These are phyloP conservation scores for Metacarcinus magister DNA, from an alignment of 2,888 invertebrate genomes.

Conservation along the genomic window DNA sequence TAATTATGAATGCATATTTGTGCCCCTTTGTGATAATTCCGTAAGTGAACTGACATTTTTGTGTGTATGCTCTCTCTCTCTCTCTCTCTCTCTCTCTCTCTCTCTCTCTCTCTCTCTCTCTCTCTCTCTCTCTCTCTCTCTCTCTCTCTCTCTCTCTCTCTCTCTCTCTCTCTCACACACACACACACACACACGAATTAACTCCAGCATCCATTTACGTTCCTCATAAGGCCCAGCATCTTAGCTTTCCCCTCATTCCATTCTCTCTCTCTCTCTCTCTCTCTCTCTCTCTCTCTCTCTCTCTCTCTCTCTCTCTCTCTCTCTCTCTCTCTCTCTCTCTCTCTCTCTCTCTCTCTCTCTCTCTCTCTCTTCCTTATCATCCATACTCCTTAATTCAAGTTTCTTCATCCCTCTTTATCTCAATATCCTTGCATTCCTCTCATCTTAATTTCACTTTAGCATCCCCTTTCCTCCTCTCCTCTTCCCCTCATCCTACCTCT, in stretches of 20 bases:
- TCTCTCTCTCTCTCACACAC: not conserved
- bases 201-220: no score
- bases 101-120: not conserved
- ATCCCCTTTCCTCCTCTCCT: not conserved
- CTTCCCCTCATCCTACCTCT: not conserved
- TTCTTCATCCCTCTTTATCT: not conserved
- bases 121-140: not conserved
- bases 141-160: conserved; percentile 18
- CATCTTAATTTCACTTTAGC: not conserved
- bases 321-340: not conserved
- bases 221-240: no score
- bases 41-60: not conserved
- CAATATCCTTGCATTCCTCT: not conserved
- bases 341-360: not conserved
- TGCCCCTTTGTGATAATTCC: not conserved
- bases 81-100: not conserved
- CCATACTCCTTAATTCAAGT: not conserved
- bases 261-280: no score
- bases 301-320: not conserved
- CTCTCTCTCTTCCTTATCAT: not conserved
- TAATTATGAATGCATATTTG: not conserved
- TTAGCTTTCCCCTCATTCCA: no score
- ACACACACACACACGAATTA: no score
- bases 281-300: not conserved
- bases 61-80: not conserved